Base-by-base conservation (phyloP, 2,797 vertebrate species). In the Thaleichthys pacificus region DNA sequence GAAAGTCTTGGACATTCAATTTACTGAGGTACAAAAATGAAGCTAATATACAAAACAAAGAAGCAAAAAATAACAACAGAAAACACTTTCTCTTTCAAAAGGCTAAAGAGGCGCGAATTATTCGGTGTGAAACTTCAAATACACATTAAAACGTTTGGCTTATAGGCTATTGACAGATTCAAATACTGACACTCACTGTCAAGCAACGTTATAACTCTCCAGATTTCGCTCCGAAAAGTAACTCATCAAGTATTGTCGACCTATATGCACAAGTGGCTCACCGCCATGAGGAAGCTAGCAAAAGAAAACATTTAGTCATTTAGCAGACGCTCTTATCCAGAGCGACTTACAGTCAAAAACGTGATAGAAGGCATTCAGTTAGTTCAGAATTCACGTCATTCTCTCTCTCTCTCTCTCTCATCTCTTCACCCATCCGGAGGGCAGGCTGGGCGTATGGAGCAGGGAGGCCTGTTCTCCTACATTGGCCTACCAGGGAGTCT, bases 281-380 rank as follows among this genome's bases (percentile, higher is more conserved):
- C 73, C 70, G 81, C 74, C 67, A 73, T 82, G 70, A 75, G 66
- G 63, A 61, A 8, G 69, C 69, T 63, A 57, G 67, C 61, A 56
- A 30, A 73, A 68, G 68, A 70, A 64, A 64, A 56, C 38, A n/a
- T n/a, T n/a, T n/a, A n/a, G n/a, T n/a, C n/a, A n/a, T n/a, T n/a
- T n/a, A n/a, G n/a, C n/a, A n/a, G n/a, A n/a, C n/a, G n/a, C n/a
- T n/a, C n/a, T n/a, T n/a, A n/a, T n/a, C n/a, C n/a, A n/a, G n/a
- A n/a, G n/a, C n/a, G n/a, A n/a, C n/a, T n/a, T n/a, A n/a, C n/a
- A n/a, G n/a, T n/a, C n/a, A n/a, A n/a, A n/a, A 64, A 56, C 38
- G 38, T 51, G 61, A 78, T 73, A 19, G 66, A 85, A 84, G 78
- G 75, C 77, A 80, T 78, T 77, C 35, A 61, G 57, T 78, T 69